Evolutionary conservation across 92 coral and sea anemone species (phyloP).

Genomic region (Montipora capitata): DNA sequence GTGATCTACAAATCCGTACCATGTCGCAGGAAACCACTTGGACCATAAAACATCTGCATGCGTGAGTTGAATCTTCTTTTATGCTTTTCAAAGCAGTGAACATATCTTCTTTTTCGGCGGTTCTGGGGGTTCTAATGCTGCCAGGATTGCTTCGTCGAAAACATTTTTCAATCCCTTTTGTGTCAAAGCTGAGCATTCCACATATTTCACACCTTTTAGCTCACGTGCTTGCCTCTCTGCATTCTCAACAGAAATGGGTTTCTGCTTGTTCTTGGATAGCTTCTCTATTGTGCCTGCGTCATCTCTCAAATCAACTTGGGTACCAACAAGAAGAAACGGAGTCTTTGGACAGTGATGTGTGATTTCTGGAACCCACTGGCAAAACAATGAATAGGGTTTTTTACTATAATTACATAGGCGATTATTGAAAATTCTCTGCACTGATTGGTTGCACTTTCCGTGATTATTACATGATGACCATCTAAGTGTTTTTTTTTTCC

Average conservation of each 20-base stretch:
- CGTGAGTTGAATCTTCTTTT: neutral
- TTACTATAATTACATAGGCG: neutral
- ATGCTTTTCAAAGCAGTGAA: slow-evolving; percentile 68
- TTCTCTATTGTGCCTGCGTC: slow-evolving; percentile 97
- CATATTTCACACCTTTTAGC: slow-evolving; percentile 94
- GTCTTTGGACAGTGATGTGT: slow-evolving; percentile 99
- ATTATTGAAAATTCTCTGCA: too few relatives aligned
- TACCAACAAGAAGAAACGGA: slow-evolving; percentile 98
- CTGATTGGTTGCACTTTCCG: too few relatives aligned
- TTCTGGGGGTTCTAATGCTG: slow-evolving; percentile 98
- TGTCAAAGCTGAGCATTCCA: slow-evolving; percentile 94
- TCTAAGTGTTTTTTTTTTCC: too few relatives aligned
- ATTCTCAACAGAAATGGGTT: slow-evolving; percentile 91
- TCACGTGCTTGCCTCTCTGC: slow-evolving; percentile 95
- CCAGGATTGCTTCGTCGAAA: slow-evolving; percentile 98
- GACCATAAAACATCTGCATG: too few relatives aligned
- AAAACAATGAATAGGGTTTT: neutral
- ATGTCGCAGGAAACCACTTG: too few relatives aligned
- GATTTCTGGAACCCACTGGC: slow-evolving; percentile 99
- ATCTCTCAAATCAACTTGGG: slow-evolving; percentile 98
- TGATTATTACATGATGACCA: too few relatives aligned
- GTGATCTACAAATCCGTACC: too few relatives aligned
- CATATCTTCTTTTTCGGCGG: slow-evolving; percentile 94
- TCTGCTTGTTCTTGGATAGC: slow-evolving; percentile 97
- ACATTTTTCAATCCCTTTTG: slow-evolving; percentile 98